Evolutionary conservation across 2,888 invertebrate species (phyloP).

Genomic region (Heteropelma amictum): DNA sequence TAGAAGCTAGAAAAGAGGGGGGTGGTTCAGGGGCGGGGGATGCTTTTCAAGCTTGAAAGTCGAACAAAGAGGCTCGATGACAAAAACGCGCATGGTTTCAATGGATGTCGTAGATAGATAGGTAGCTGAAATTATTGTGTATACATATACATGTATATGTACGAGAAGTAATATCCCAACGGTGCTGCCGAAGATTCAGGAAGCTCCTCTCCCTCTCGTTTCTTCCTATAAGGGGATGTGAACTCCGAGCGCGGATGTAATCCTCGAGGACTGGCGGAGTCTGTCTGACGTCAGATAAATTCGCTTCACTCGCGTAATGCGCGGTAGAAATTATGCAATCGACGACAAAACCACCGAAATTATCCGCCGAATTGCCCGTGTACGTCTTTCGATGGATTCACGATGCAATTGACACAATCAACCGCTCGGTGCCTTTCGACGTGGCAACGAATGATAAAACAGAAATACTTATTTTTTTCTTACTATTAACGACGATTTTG

Average conservation of each 20-base stretch:
- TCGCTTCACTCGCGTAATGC: constrained; percentile 25
- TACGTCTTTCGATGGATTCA: not conserved
- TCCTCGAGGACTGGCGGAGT: not conserved
- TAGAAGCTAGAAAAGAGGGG: constrained; percentile 15
- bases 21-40: constrained; percentile 48
- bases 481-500: no score
- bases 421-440: not conserved
- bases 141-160: not conserved
- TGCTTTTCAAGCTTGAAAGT: constrained; percentile 69
- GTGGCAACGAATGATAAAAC: not conserved
- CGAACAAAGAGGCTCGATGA: constrained; percentile 73
- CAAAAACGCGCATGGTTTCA: constrained; percentile 72
- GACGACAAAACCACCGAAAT: constrained; percentile 3
- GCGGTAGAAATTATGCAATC: no score
- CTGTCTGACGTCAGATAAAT: constrained; percentile 40
- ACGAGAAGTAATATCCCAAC: constrained; percentile 47
- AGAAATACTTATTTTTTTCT: not conserved
- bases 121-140: constrained; percentile 11
- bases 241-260: constrained; percentile 37
- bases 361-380: not conserved
- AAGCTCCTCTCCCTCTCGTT: constrained; percentile 36
- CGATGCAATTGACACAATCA: not conserved
- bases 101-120: constrained; percentile 61
- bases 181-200: constrained; percentile 18
- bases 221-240: constrained; percentile 16